A percentile compares a stretch with the other conserved stretches of the same genome.
Conservation (phyloP, 2,797 vertebrate species). For the Threskiornis aethiopicus region DNA sequence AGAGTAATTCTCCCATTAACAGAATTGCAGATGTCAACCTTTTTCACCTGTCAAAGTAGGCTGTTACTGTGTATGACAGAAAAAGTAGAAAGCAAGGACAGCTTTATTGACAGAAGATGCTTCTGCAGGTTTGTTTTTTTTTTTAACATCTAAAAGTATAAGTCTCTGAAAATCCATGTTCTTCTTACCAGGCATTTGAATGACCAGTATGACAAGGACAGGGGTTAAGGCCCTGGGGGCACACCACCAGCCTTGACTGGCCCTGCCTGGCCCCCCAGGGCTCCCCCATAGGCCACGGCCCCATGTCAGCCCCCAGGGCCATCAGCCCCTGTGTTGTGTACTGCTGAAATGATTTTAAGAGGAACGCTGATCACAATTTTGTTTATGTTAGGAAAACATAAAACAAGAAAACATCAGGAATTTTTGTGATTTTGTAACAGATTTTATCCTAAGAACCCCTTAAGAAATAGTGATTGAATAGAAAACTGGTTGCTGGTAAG, state of each 20-base stretch:
- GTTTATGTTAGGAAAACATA: not conserved
- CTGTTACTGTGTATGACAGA: not conserved
- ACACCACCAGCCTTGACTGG: not conserved
- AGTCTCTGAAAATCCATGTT: not conserved
- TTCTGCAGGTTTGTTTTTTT: not conserved
- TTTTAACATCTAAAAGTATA: not conserved
- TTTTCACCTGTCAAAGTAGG: not conserved
- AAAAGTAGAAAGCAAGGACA: not conserved
- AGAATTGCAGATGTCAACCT: not conserved
- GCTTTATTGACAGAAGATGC: not conserved
- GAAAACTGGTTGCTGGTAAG: not conserved
- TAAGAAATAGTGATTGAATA: not conserved
- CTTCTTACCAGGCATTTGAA: not conserved
- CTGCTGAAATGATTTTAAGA: not conserved
- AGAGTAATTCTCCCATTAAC: not conserved
- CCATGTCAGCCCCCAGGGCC: not conserved
- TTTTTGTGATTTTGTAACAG: not conserved
- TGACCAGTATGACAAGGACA: not conserved
- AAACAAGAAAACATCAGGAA: not conserved
- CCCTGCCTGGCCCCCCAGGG: not conserved
- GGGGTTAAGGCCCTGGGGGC: rapidly evolving
- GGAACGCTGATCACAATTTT: not conserved
- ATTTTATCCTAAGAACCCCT: not conserved
- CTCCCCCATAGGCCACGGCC: not conserved
- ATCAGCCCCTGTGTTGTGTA: not conserved